Base-by-base conservation (phyloP, 92 coral and sea anemone genomes). In the Hydrozoanthus gracilis region DNA sequence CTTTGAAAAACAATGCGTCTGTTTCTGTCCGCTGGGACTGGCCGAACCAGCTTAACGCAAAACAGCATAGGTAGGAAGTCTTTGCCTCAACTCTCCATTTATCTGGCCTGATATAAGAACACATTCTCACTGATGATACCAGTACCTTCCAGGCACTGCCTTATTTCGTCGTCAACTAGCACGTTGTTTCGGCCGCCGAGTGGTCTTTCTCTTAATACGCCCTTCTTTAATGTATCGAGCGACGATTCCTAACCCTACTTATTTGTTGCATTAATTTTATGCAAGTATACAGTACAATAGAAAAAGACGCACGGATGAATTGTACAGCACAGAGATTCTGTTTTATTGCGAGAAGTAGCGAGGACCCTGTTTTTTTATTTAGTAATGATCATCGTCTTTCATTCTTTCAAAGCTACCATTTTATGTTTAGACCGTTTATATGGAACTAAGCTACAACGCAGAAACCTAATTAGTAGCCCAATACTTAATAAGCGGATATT, bases 21-120 rank as follows among this genome's bases (percentile, higher is more conserved):
- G 88, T 91, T 91, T 69, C 88, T 35, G 14, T 91, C 91, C 5
- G 88, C 91, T 54, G 87, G 93, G 46, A 87, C 77, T 4, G 65
- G 88, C 54, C 90, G 73, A 48, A 58, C 87, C 56, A 87, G 90
- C 66, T 90, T 82, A 9, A 90, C 85, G 35, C 73, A 68, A 20
- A 79, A 79, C 54, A 88, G 68, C 91, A 91, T 90, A 86, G 3
- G 3, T 4, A 1, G 47, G 73, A 3, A 79, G 73, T 2, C 85
- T 15, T 79, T 20, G 8, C 45, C 73, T 3, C 15, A 79, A 60
- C 17, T 79, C 74, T 80, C 75, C 7, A 45, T 80, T 62, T 3
- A 80, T 62, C 74, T 80, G 74, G 2, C 2, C 9, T 2, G 65
- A 44, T 5, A 74, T 80, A 1, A 60, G 75, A 3, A 80, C 50